phyloP scores from a whole-genome alignment of 64 coral and sea anemone genomes.

The Exaiptasia diaphana region DNA sequence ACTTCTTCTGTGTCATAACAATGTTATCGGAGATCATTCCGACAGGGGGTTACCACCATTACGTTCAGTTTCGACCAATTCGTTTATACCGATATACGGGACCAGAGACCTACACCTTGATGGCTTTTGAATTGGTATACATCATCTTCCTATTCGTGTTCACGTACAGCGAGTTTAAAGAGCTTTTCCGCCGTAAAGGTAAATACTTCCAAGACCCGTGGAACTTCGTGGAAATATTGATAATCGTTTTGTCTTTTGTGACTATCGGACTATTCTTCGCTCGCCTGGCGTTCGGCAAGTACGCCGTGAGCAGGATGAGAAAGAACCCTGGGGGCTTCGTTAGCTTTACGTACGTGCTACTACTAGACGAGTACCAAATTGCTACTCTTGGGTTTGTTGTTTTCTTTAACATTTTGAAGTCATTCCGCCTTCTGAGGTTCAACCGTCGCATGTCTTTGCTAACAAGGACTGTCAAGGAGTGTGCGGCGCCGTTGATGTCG shows the following conservation, averaged over 20 bases:
- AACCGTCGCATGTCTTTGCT: conserved; percentile 39
- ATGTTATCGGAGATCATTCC: conserved; percentile 60
- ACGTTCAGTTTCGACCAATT: conserved; percentile 32
- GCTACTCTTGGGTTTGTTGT: conserved; percentile 47
- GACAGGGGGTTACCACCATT: conserved; percentile 69
- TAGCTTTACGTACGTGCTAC: conserved; percentile 67
- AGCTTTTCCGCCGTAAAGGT: conserved; percentile 41
- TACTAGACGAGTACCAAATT: conserved; percentile 47
- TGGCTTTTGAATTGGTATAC: conserved; percentile 76
- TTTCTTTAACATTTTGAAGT: conserved; percentile 58
- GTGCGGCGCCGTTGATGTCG: not conserved
- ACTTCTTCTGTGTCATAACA: conserved; percentile 76
- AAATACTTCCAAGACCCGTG: conserved; percentile 69
- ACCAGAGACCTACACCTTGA: conserved; percentile 27
- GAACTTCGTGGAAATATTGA: conserved; percentile 66
- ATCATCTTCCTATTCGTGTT: conserved; percentile 42
- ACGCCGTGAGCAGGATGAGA: conserved; percentile 11
- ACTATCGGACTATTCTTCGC: conserved; percentile 67
- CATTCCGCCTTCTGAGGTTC: conserved; percentile 47
- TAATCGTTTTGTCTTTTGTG: conserved; percentile 54
- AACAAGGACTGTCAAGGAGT: conserved; percentile 8
- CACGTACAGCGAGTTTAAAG: conserved; percentile 45
- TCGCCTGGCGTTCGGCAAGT: conserved; percentile 50
- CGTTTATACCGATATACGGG: conserved; percentile 71
- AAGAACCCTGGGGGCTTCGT: conserved; percentile 43